Base-by-base conservation (phyloP, 2,888 invertebrate species). In the Eupithecia vulgata region DNA sequence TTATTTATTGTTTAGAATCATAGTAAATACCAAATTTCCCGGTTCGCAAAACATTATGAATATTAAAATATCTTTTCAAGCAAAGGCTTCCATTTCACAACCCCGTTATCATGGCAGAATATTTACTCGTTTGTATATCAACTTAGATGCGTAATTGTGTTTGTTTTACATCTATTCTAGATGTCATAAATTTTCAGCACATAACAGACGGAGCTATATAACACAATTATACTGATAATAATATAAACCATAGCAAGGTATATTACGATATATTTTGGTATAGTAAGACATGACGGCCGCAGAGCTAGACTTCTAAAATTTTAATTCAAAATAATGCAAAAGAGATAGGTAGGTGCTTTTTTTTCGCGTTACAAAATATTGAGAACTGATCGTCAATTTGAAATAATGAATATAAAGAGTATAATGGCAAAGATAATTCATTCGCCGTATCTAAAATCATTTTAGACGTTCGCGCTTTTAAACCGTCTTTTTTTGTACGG, bases 1-100 rank as follows among this genome's bases (percentile, higher is more conserved):
- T 79, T 79, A 79, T 78, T 79, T 75, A 76, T 62, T 75, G 71
- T 72, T 75, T 74, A 74, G 75, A 77, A 78, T 77, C 71, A 76
- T 78, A 80, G 67, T 79, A 76, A 79, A 79, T 75, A 69, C 67
- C 42, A 74, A 42, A 70, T 76, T 79, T 75, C 57, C 68, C 67
- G 69, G 59, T 67, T 37, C 68, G 45, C 42, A 71, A 66, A 57
- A 71, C 34, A 52, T 21, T 17, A 70, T 68, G 12, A 70, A 72
- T 70, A 76, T 67, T 70, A 21, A 25, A 71, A 61, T 66, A 35
- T 37, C 48, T 68, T 37, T 15, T 37, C 37, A 35, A 40, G 40
- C 25, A 48, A 52, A 52, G 48, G 48, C 48, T 52, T 10, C n/a
- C 21, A 25, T 57, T 57, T 12, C 25, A 25, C 57, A 57, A 25